These are phyloP conservation scores for Acleris holmiana DNA, from an alignment of 2,888 invertebrate species.

Conservation along the genomic window DNA sequence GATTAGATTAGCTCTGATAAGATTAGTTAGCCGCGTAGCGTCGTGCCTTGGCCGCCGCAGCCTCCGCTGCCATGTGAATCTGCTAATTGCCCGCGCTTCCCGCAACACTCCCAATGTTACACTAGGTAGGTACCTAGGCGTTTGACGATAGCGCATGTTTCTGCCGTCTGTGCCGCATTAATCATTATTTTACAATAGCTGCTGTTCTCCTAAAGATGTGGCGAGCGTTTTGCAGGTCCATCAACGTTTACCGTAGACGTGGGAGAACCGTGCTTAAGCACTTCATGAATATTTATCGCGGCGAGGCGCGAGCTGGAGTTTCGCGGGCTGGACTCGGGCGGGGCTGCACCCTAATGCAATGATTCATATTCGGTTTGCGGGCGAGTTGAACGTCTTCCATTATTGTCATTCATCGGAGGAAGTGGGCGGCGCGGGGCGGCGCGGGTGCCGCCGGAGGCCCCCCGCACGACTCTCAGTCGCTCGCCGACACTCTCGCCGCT, in stretches of 20 bases:
- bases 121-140: conserved; percentile 37
- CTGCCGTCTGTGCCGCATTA: conserved; percentile 25
- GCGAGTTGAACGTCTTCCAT: conserved; percentile 85
- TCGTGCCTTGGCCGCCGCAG: conserved; percentile 40
- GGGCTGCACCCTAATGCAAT: conserved; percentile 84
- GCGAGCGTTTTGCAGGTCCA: conserved; percentile 46
- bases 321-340: conserved; percentile 75
- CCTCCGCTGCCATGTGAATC: conserved; percentile 59
- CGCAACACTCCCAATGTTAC: conserved; percentile 10
- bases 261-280: conserved; percentile 55
- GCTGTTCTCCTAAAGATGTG: conserved; percentile 45
- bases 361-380: conserved; percentile 84
- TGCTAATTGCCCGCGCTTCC: conserved; percentile 66
- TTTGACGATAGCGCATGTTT: conserved; percentile 27
- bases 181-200: conserved; percentile 44
- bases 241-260: conserved; percentile 48
- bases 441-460: conserved; percentile 73
- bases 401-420: conserved; percentile 84
- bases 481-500: conserved; percentile 82
- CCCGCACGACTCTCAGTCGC: conserved; percentile 82
- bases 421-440: conserved; percentile 81
- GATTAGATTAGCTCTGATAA: conserved; percentile 81
- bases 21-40: conserved; percentile 69
- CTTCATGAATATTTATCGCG: conserved; percentile 65
- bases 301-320: conserved; percentile 58